Conservation (phyloP, 1,140 invertebrate genomes). For the Xylocopa sonorina region DNA sequence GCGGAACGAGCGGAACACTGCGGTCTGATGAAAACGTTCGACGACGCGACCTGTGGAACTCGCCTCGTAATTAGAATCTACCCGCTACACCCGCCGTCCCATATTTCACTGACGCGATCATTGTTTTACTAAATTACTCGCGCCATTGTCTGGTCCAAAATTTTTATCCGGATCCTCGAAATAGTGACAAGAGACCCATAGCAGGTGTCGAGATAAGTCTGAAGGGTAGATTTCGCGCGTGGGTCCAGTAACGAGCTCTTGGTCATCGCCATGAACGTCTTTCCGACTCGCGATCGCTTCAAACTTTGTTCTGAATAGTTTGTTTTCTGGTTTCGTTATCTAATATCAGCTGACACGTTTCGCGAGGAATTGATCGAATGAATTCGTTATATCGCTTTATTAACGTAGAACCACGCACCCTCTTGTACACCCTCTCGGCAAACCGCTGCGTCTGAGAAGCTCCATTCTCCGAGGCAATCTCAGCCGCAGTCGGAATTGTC, state of each 20-base stretch:
- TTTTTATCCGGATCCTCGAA: too few species aligned
- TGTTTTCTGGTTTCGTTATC: too few species aligned
- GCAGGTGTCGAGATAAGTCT: too few species aligned
- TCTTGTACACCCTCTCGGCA: neutral
- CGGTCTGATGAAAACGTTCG: constrained; percentile 14
- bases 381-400: neutral
- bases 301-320: too few species aligned
- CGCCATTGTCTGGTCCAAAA: neutral
- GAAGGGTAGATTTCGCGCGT: too few species aligned
- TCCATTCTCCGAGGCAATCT: neutral
- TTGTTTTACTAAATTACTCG: neutral
- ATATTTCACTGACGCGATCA: neutral
- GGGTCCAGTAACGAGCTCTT: too few species aligned
- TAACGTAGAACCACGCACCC: neutral
- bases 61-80: constrained; percentile 1
- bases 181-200: too few species aligned
- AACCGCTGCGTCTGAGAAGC: neutral
- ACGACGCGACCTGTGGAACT: neutral
- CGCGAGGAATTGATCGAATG: too few species aligned
- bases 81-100: neutral
- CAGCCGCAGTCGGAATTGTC: neutral
- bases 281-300: too few species aligned
- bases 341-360: too few species aligned
- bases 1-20: too few species aligned
- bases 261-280: too few species aligned